These are phyloP conservation scores for Balanococcus diminutus DNA, from an alignment of 2,888 invertebrate species.

Conservation along the genomic window DNA sequence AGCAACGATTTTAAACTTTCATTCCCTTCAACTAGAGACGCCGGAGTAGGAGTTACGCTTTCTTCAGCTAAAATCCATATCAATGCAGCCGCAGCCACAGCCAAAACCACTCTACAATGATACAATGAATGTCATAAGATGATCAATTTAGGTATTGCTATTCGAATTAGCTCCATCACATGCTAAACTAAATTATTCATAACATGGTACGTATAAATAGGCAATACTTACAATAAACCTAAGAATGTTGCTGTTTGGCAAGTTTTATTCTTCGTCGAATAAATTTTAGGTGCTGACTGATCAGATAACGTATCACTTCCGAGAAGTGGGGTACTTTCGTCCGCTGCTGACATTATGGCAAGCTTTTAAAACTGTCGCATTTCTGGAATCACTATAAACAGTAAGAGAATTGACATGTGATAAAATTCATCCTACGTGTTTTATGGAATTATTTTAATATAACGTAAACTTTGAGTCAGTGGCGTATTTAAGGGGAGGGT, in stretches of 20 bases:
- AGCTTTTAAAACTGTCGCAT: background rate
- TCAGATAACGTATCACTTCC: background rate
- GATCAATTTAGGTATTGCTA: no score
- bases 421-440: background rate
- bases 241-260: background rate
- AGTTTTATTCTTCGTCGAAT: background rate
- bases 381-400: background rate
- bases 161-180: no score
- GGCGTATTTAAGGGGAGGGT: no score
- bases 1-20: background rate
- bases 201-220: no score
- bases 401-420: background rate
- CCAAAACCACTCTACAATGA: background rate
- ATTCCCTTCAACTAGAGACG: background rate
- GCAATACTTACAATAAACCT: background rate
- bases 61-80: background rate
- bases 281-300: background rate
- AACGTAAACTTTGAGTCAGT: no score
- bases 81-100: background rate
- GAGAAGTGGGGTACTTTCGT: constrained; percentile 18
- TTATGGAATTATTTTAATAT: no score
- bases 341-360: background rate
- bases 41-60: background rate
- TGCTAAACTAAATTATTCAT: no score
- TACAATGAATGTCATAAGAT: background rate